These are phyloP conservation scores for Oryzias sinensis DNA, from an alignment of 2,797 vertebrate genomes.

Conservation along the genomic window DNA sequence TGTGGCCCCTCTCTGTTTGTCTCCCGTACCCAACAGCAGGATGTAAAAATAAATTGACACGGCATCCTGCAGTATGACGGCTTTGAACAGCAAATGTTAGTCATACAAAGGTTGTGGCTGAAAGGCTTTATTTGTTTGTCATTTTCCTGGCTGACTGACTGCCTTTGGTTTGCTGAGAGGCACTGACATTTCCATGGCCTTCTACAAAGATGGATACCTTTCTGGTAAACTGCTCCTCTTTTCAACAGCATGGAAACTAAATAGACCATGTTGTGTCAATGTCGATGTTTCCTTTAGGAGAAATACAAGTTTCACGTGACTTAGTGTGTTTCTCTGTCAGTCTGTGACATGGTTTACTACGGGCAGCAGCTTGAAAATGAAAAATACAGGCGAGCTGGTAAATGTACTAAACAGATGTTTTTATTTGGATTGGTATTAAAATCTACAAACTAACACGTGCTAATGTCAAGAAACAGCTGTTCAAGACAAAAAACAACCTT, in stretches of 20 bases:
- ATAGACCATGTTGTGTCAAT: conserved; percentile 50
- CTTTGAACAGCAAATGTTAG: conserved; percentile 64
- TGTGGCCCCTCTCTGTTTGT: conserved; percentile 33
- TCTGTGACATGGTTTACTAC: too few species aligned
- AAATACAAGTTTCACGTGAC: conserved; percentile 10
- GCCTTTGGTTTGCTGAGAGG: conserved; percentile 54
- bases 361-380: too few species aligned
- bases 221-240: conserved; percentile 44
- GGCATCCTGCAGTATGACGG: conserved; percentile 41
- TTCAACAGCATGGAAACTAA: conserved; percentile 46
- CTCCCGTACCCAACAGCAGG: conserved; percentile 38
- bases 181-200: conserved; percentile 63
- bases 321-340: conserved; percentile 6
- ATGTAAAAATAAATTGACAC: conserved; percentile 60
- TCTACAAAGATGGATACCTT: conserved; percentile 58
- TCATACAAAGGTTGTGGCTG: conserved; percentile 52
- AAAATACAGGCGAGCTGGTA: background rate
- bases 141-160: conserved; percentile 61
- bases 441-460: too few species aligned
- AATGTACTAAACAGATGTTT: too few species aligned
- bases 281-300: conserved; percentile 11
- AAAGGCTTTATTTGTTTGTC: conserved; percentile 60
- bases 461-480: too few species aligned
- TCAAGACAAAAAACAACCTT: too few species aligned
- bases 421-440: background rate